Base-by-base conservation (phyloP, 2,113 vertebrate species). In the Tinamus guttatus region DNA sequence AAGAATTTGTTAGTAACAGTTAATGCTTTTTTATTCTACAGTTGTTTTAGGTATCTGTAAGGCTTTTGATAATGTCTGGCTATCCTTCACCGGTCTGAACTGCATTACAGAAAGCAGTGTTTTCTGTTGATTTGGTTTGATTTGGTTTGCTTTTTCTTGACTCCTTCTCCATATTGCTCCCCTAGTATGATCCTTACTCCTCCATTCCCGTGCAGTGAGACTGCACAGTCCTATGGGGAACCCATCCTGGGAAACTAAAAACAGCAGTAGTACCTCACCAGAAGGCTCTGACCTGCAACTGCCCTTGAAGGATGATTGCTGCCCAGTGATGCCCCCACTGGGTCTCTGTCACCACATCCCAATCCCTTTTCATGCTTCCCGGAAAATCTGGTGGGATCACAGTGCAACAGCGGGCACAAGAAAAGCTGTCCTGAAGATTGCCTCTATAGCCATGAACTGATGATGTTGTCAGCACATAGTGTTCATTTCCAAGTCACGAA, bases 401-500 rank as follows among this genome's bases (percentile, higher is more conserved):
- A 87, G 9, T 74, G 43, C 49, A 76, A 40, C 83, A 59, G 5
- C 52, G 59, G 16, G 40, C 36, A 80, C 24, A 65, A 67, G 85
- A 54, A 81, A 88, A 92, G 83, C 86, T 79, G 40, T 62, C 62
- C 73, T 81, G 82, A 90, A 83, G 62, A n/a, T 59, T 94, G 83
- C 92, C 95, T 94, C 95, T 90, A 92, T 93, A 93, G 74, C 65
- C 0, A 0, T 64, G 87, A 91, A 68, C 85, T 83, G 87, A 83
- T 94, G 93, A 94, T 9, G 81, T 85, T 87, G 90, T 94, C 83
- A 85, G 93, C 85, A 94, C 95, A 96, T 95, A 95, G 90, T 30
- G 92, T 92, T 96, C 94, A 85, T 97, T 96, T 93, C 67, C 83
- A 97, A 97, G 93, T 90, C 85, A 81, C 93, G 83, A 94, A 59